phyloP scores from a whole-genome alignment of 1,140 invertebrate species.

The Melanaphis sacchari region DNA sequence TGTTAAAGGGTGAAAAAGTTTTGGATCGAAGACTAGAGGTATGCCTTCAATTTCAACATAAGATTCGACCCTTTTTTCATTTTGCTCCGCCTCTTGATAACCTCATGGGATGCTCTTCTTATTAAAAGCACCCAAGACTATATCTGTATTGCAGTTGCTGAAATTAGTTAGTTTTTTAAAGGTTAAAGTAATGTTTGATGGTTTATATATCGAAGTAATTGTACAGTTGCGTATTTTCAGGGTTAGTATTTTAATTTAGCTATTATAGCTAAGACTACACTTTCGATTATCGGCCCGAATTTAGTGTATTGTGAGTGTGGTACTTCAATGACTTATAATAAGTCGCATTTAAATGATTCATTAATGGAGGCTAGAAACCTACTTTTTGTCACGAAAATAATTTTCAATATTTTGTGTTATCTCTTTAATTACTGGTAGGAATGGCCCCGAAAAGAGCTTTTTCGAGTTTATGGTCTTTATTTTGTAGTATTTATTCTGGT shows the following conservation, averaged over 20 bases:
- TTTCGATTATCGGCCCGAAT: not conserved
- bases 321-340: not conserved
- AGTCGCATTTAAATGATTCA: not conserved
- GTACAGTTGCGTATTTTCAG: not conserved
- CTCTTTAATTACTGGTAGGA: too few species aligned
- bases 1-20: constrained; percentile 53
- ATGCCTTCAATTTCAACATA: constrained; percentile 28
- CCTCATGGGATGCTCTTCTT: constrained; percentile 24
- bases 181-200: not conserved
- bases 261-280: not conserved
- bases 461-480: too few species aligned
- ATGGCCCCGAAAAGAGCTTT: too few species aligned
- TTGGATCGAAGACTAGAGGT: constrained; percentile 61
- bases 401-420: not conserved
- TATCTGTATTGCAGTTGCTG: not conserved
- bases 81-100: constrained; percentile 32
- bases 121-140: constrained; percentile 50
- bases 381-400: not conserved
- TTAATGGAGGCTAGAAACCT: not conserved
- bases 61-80: constrained; percentile 21
- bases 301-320: not conserved
- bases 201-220: not conserved
- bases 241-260: not conserved
- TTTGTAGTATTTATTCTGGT: too few species aligned
- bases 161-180: not conserved